Conservation (phyloP, 2,888 invertebrate species). For the Branchellion lobata region DNA sequence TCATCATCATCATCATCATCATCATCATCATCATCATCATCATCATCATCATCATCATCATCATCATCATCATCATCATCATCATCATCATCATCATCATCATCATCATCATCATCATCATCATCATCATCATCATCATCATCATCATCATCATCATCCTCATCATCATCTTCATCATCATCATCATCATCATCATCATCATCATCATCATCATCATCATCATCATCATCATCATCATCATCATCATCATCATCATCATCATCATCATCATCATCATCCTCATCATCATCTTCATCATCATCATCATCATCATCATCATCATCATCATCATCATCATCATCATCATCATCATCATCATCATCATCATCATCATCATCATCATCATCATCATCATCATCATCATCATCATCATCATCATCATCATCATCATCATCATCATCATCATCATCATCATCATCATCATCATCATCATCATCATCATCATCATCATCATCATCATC, state of each 20-base stretch:
- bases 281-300: too few relatives aligned
- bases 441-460: too few relatives aligned
- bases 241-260: conserved; percentile 2
- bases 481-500: neutral
- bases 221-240: neutral
- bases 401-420: conserved; percentile 1
- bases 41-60: neutral
- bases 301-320: neutral
- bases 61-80: neutral
- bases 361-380: neutral
- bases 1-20: neutral
- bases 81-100: conserved; percentile 5
- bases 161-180: neutral
- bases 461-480: too few relatives aligned
- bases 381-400: neutral
- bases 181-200: neutral
- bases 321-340: neutral
- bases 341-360: neutral
- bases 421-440: too few relatives aligned
- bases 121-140: conserved; percentile 10
- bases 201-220: neutral
- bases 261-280: too few relatives aligned
- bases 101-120: neutral
- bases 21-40: neutral
- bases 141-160: neutral